Evolutionary conservation across 2,888 invertebrate genomes (phyloP), one percentile per base, ranked within the genome.

Genomic region (Agelastica alni): DNA sequence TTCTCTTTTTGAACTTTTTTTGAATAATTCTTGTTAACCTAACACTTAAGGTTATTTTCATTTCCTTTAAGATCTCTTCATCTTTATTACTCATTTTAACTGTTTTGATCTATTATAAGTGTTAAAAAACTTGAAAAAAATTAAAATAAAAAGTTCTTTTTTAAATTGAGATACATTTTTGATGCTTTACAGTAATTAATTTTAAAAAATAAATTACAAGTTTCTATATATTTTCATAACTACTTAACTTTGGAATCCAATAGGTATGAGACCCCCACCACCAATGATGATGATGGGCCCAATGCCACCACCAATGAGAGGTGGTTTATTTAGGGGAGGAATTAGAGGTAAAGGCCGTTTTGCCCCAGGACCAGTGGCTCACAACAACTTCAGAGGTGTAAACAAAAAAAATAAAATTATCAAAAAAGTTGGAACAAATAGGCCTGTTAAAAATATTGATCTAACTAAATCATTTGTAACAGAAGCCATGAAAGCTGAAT

Each of bases 391-490:
- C 46, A 63, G 69, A 53, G 68, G 70, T 13, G 63, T 71, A 9
- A 59, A 59, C 30, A 70, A 70, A 51, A 71, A 70, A 31, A 71
- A 73, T 18, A 70, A 68, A 59, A 62, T 72, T n/a, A 64, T 72
- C 18, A 75, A 72, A 59, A 69, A 64, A 56, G n/a, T n/a, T n/a
- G 42, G 46, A 5, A 37, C 28, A 6, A 70, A 65, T 55, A 58
- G 61, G 28, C 59, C 64, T 1, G 59, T 61, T n/a, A 71, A 68
- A 53, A 69, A 68, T 31, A 56, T 71, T 12, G 76, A 78, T 67
- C 56, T 84, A 44, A 78, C 78, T 18, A 83, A 82, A 67, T 81
- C 83, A 0, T 85, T 83, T 82, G 81, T 85, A 4, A 81, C 79
- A 6, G 80, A 80, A 9, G 78, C 78, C 16, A 80, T 85, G 37